Base-by-base conservation (phyloP, 2,888 invertebrate genomes). In the Stegana nigrithorax region DNA sequence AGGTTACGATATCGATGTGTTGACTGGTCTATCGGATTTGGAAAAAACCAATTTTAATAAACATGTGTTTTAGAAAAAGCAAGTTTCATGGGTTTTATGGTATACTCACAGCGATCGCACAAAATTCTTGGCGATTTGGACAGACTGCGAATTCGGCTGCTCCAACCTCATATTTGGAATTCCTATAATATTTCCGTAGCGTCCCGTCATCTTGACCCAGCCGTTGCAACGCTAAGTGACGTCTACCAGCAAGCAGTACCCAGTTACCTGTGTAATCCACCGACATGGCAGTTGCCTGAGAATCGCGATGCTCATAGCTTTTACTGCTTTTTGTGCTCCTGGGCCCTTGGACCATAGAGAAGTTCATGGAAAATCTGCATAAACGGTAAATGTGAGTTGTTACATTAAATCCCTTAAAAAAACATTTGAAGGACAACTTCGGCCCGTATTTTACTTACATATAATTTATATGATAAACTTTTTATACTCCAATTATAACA, bases 61-160 rank as follows among this genome's bases (percentile, higher is more conserved):
- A 32, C n/a, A n/a, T n/a, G n/a, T n/a, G n/a, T n/a, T n/a, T n/a
- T n/a, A n/a, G n/a, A n/a, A n/a, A n/a, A n/a, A n/a, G n/a, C n/a
- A n/a, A n/a, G n/a, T n/a, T n/a, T n/a, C n/a, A 32, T 12, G 5
- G 7, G n/a, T 8, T 8, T 32, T 17, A 8, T 51, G 21, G n/a
- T 5, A 10, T 32, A 85, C 89, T 88, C 86, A 96, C 96, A 66
- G 96, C 94, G 75, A 96, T 92, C 50, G 95, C 95, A 86, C 95
- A 95, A 27, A 93, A 87, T 78, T 93, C 92, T 81, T 91, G 91
- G 62, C 93, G 91, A 58, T 90, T 89, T 59, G 90, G 87, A 42
- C 92, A 93, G 57, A 94, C 95, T 82, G 95, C 96, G 93, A 96
- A 97, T 86, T 96, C 96, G 0, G 96, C 95, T 12, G 94, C 93